These are phyloP conservation scores for Quadroppia sp. DNA, from an alignment of 2,888 invertebrate genomes.

Conservation along the genomic window DNA sequence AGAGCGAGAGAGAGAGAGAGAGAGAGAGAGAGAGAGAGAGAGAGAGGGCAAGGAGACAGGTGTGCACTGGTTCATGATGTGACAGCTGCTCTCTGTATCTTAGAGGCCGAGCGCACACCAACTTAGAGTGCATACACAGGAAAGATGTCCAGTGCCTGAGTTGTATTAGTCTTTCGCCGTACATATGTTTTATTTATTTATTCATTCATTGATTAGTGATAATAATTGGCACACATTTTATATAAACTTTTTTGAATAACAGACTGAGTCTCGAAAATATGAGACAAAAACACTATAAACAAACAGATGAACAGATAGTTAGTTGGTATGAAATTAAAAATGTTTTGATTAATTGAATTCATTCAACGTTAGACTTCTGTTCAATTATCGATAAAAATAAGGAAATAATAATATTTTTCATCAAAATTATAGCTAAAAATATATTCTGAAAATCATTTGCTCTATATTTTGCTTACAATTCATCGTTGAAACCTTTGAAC, in stretches of 20 bases:
- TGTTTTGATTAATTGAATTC: no score
- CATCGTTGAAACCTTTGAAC: no score
- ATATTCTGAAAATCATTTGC: no score
- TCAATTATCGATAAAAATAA: no score
- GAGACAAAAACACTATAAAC: not conserved
- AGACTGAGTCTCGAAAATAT: not conserved
- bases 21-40: slow-evolving; percentile 28
- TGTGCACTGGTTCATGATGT: slow-evolving; percentile 35
- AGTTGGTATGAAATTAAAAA: not conserved
- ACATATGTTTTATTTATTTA: slow-evolving; percentile 34
- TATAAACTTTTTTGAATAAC: slow-evolving; percentile 10
- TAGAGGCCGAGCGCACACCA: slow-evolving; percentile 5
- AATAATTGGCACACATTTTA: slow-evolving; percentile 31
- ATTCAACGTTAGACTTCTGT: no score
- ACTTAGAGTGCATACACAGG: slow-evolving; percentile 1
- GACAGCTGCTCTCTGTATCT: slow-evolving; percentile 35
- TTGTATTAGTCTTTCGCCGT: not conserved
- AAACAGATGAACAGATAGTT: slow-evolving; percentile 22
- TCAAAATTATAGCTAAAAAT: no score
- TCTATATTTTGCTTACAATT: no score
- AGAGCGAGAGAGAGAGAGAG: not conserved
- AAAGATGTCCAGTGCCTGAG: slow-evolving; percentile 28
- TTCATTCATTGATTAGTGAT: slow-evolving; percentile 27
- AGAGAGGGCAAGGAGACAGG: slow-evolving; percentile 22
- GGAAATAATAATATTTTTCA: no score